A percentile compares a stretch with the other conserved stretches of the same genome.
phyloP scores from a whole-genome alignment of 2,888 invertebrate genomes.

The Chesias legatella region DNA sequence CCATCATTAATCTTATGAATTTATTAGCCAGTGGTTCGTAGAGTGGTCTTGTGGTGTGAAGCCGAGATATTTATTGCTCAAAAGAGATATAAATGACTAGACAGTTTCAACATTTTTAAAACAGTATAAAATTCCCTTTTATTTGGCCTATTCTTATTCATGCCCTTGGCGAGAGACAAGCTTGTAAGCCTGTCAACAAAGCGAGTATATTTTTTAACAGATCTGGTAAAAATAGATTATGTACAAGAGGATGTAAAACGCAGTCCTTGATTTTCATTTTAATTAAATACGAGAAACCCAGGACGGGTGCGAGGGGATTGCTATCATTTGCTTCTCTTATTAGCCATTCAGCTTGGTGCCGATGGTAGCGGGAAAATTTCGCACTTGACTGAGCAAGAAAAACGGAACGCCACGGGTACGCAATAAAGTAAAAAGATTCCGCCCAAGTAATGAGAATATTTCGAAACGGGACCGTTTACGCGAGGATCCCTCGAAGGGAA shows the following conservation, averaged over 20 bases:
- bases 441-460: constrained; percentile 68
- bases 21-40: constrained; percentile 58
- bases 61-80: constrained; percentile 65
- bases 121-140: constrained; percentile 45
- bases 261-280: constrained; percentile 41
- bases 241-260: constrained; percentile 14
- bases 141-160: constrained; percentile 40
- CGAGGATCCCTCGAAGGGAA: constrained; percentile 47
- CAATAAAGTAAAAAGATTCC: constrained; percentile 63
- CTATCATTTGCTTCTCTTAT: constrained; percentile 67
- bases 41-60: constrained; percentile 57
- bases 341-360: constrained; percentile 59
- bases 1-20: constrained; percentile 72
- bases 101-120: constrained; percentile 53
- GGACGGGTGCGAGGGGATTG: constrained; percentile 49
- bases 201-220: constrained; percentile 35
- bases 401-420: constrained; percentile 48
- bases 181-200: constrained; percentile 51
- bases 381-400: constrained; percentile 59
- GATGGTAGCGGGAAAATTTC: constrained; percentile 58
- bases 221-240: constrained; percentile 24
- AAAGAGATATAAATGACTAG: constrained; percentile 59
- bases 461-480: constrained; percentile 51
- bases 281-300: constrained; percentile 54
- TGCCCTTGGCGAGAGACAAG: constrained; percentile 49